These are phyloP conservation scores for Coregonus clupeaformis DNA, from an alignment of 2,113 vertebrate genomes.

Conservation along the genomic window DNA sequence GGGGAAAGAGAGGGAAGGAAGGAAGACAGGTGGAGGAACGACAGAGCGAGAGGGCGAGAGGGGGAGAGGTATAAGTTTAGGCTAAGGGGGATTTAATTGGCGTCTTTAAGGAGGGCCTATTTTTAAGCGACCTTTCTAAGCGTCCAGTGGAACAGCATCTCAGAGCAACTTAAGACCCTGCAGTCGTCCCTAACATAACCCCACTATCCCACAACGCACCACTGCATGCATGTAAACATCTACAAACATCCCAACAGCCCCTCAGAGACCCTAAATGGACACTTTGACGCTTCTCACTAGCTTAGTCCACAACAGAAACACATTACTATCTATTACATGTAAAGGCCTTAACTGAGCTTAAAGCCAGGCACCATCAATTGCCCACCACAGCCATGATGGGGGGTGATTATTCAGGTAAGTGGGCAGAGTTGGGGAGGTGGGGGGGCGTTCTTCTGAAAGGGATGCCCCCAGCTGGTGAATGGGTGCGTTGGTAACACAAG, in stretches of 20 bases:
- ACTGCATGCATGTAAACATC: neutral
- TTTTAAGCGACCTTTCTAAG: constrained; percentile 25
- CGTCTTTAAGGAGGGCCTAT: constrained; percentile 15
- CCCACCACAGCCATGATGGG: no score
- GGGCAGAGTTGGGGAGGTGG: neutral
- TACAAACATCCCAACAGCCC: neutral
- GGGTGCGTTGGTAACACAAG: constrained; percentile 6
- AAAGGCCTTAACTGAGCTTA: no score
- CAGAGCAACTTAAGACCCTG: constrained; percentile 4
- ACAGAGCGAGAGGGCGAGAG: neutral
- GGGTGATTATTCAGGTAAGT: no score
- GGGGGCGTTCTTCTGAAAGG: neutral
- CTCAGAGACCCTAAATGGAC: neutral
- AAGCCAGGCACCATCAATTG: no score
- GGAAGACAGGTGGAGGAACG: neutral
- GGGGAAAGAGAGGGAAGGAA: neutral
- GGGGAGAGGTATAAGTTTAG: constrained; percentile 6
- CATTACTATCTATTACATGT: no score
- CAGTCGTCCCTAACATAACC: neutral
- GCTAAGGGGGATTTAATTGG: neutral
- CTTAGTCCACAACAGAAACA: no score
- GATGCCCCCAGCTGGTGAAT: constrained; percentile 5
- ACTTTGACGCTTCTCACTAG: no score
- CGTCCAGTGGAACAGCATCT: neutral
- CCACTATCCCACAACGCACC: neutral